These are phyloP conservation scores for Plodia interpunctella DNA, from an alignment of 1,140 invertebrate genomes.

Conservation along the genomic window DNA sequence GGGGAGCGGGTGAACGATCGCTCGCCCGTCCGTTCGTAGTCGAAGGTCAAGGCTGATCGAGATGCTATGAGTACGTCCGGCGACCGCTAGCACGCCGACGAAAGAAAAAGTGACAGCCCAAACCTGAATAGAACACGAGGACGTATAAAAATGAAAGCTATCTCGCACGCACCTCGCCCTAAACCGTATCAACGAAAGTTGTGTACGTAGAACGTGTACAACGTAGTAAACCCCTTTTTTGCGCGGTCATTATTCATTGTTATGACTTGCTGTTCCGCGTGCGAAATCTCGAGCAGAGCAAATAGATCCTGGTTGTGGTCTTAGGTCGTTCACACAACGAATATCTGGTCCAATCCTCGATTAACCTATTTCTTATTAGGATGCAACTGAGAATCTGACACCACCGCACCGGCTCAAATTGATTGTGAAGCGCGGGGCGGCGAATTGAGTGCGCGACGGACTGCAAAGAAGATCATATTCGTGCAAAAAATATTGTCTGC, in stretches of 20 bases:
- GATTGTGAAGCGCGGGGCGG: conserved; percentile 29
- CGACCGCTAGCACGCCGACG: conserved; percentile 40
- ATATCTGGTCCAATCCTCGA: conserved; percentile 38
- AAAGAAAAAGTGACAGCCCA: conserved; percentile 75
- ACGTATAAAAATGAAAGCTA: conserved; percentile 75
- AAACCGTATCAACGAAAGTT: conserved; percentile 8
- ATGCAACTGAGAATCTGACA: conserved; percentile 22
- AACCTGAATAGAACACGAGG: conserved; percentile 73
- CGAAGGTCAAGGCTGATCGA: conserved; percentile 69
- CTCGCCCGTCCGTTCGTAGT: conserved; percentile 57
- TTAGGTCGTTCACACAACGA: conserved; percentile 32
- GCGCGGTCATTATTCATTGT: conserved; percentile 35
- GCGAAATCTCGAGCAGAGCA: conserved; percentile 41
- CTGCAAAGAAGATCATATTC: conserved; percentile 28
- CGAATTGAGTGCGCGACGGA: conserved; percentile 30
- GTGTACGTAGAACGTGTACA: conserved; percentile 6
- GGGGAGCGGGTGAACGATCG: conserved; percentile 56
- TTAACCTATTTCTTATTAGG: conserved; percentile 24
- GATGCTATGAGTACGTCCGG: conserved; percentile 24
- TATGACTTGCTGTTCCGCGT: conserved; percentile 43
- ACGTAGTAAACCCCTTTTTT: conserved; percentile 12
- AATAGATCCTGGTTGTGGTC: conserved; percentile 39
- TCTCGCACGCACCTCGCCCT: conserved; percentile 16
- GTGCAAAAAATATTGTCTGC: conserved; percentile 28
- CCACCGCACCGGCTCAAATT: conserved; percentile 27